Evolutionary conservation across 2,113 vertebrate genomes (phyloP).

Genomic region (Rostratula benghalensis): DNA sequence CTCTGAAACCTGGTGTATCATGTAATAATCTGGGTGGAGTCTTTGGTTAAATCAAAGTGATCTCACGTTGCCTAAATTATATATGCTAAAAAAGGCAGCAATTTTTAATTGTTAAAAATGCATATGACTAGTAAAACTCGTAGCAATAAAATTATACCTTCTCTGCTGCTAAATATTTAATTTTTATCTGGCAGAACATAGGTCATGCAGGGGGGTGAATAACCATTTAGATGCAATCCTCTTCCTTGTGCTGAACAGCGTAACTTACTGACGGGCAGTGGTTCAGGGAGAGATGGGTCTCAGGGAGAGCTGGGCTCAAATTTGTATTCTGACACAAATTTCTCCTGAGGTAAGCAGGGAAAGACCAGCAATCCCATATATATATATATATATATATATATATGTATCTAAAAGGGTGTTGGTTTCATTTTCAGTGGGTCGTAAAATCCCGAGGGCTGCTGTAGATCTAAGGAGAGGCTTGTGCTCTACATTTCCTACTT

Average conservation of each 20-base stretch:
- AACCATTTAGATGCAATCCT: background rate
- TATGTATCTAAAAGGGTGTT: background rate
- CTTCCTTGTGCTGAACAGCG: background rate
- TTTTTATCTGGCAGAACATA: background rate
- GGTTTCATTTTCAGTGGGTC: background rate
- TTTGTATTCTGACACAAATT: background rate
- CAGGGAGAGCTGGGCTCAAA: background rate
- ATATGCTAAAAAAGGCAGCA: background rate
- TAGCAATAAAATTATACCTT: accelerated
- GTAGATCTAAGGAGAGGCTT: background rate
- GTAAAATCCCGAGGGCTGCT: background rate
- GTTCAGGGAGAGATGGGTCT: background rate
- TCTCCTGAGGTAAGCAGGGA: background rate
- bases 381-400: background rate
- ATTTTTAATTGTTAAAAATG: background rate
- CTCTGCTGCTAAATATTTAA: background rate
- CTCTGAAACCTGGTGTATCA: background rate
- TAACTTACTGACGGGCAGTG: background rate
- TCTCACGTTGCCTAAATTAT: background rate
- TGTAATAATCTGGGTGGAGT: background rate
- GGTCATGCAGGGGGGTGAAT: background rate
- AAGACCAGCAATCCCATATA: background rate
- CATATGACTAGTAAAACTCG: background rate
- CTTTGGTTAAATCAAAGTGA: background rate
- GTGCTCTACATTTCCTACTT: background rate